These are phyloP conservation scores for Hydrochoerus hydrochaeris DNA, from an alignment of 2,113 vertebrate genomes.

Conservation along the genomic window DNA sequence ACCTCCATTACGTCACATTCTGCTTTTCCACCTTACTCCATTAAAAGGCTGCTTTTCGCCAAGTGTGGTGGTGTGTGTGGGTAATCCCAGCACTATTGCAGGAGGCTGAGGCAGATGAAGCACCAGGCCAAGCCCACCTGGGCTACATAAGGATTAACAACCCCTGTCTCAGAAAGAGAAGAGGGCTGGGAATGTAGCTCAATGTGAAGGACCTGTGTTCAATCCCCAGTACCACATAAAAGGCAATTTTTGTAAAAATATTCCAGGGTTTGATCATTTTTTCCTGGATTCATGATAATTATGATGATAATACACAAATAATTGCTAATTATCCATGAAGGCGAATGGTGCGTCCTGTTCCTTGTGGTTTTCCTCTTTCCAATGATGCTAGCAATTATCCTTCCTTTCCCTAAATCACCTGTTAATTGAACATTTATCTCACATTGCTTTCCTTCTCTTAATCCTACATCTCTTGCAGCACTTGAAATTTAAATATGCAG, in stretches of 20 bases:
- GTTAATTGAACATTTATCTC: background rate
- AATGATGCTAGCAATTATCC: background rate
- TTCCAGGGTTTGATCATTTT: background rate
- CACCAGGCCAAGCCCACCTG: background rate
- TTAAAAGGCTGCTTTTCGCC: background rate
- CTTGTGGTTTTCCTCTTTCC: background rate
- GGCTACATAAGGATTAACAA: background rate
- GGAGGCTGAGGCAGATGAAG: background rate
- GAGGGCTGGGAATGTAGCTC: background rate
- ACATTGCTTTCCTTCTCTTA: background rate
- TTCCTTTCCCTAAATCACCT: background rate
- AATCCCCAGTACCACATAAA: background rate
- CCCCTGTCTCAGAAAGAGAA: background rate
- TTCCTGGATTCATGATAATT: background rate
- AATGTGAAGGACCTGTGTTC: background rate
- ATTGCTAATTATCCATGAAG: background rate
- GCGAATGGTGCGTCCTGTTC: background rate
- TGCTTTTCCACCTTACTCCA: background rate
- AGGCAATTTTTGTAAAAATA: background rate
- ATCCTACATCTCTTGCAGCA: background rate
- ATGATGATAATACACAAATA: background rate
- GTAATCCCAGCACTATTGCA: background rate
- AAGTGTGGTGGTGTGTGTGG: background rate
- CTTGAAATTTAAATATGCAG: background rate
- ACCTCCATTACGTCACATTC: background rate